phyloP scores from a whole-genome alignment of 1,140 invertebrate species.

The Drosophila athabasca region DNA sequence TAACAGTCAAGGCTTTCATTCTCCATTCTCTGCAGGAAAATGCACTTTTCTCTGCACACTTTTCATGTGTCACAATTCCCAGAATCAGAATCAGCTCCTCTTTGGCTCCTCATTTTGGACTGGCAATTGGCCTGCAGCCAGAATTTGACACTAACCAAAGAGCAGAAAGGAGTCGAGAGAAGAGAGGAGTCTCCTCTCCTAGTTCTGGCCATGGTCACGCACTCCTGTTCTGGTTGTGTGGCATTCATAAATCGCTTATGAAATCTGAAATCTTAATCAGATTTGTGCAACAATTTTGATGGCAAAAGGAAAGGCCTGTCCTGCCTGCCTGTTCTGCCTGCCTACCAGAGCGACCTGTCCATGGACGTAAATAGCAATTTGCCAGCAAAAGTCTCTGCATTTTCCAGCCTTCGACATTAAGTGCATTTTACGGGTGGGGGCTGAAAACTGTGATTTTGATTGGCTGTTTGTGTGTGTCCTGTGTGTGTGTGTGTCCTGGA shows the following conservation, averaged over 20 bases:
- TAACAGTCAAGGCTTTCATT: too few relatives aligned
- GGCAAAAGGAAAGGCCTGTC: slow-evolving; percentile 2
- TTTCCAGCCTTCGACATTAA: slow-evolving; percentile 27
- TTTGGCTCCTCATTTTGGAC: slow-evolving; percentile 10
- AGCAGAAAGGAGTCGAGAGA: not conserved
- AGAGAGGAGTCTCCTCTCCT: not conserved
- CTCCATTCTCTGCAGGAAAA: too few relatives aligned
- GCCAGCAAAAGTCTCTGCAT: slow-evolving; percentile 27
- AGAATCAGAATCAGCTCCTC: not conserved
- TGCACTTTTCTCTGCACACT: not conserved
- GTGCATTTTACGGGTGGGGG: slow-evolving; percentile 46
- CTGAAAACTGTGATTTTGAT: slow-evolving; percentile 35
- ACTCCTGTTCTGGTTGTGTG: slow-evolving; percentile 43
- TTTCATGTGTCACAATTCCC: slow-evolving; percentile 13
- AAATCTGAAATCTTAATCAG: slow-evolving; percentile 71
- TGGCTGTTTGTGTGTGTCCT: slow-evolving; percentile 20
- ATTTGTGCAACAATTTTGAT: slow-evolving; percentile 67
- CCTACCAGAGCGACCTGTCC: slow-evolving; percentile 12
- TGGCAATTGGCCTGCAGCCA: slow-evolving; percentile 43
- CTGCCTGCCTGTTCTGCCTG: not conserved
- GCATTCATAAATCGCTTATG: slow-evolving; percentile 71
- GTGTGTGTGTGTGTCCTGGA: not conserved
- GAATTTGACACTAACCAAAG: slow-evolving; percentile 22
- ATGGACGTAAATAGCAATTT: slow-evolving; percentile 67
- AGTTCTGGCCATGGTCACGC: slow-evolving; percentile 25